Conservation (phyloP, 2,113 vertebrate species). For the Chitala chitala region DNA sequence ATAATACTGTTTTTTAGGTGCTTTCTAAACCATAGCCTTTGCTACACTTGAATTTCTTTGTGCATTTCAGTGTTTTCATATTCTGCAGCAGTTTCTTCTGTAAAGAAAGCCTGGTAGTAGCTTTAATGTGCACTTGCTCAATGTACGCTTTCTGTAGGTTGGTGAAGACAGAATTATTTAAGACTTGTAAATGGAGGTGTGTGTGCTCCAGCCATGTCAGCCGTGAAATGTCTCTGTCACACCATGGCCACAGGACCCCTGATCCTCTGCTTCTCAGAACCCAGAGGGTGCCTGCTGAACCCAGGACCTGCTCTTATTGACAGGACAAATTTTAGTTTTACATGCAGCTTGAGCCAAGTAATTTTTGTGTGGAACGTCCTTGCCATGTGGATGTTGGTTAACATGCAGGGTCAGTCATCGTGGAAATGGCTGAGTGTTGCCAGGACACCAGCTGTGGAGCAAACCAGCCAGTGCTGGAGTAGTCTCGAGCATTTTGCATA, state of each 20-base stretch:
- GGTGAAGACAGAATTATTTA: neutral
- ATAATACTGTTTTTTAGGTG: conserved; percentile 20
- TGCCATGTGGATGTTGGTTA: neutral
- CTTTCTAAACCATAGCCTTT: conserved; percentile 18
- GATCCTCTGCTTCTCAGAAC: conserved; percentile 2
- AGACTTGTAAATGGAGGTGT: conserved; percentile 5
- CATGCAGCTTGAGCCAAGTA: neutral
- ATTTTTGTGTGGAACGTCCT: neutral
- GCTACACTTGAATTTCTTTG: conserved; percentile 23
- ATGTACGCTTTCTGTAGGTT: conserved; percentile 14
- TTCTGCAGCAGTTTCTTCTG: neutral
- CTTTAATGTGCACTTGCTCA: conserved; percentile 4
- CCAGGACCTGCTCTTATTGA: neutral
- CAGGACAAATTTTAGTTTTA: neutral
- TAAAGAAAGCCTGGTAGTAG: conserved; percentile 21
- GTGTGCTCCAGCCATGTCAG: neutral
- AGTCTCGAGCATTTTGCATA: neutral
- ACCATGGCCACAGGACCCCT: neutral
- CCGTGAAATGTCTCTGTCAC: neutral
- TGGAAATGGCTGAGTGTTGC: too few species aligned
- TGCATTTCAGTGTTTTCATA: neutral
- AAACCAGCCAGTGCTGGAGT: too few species aligned
- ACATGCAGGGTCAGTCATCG: neutral
- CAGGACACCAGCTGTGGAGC: too few species aligned
- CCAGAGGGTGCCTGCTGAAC: conserved; percentile 7